Evolutionary conservation across 2,888 invertebrate genomes (phyloP).

Genomic region (Rutpela maculata): DNA sequence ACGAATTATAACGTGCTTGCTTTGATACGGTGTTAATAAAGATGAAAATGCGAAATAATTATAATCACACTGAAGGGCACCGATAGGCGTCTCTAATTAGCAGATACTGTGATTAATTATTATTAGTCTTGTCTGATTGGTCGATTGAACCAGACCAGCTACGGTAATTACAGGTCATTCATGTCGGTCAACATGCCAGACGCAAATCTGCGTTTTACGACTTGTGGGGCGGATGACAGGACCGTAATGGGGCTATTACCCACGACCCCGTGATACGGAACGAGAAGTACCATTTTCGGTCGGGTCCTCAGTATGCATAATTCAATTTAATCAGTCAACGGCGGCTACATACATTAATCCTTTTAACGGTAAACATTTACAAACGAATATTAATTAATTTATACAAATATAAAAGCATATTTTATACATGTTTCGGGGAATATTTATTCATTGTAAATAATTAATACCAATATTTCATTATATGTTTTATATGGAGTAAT

Average conservation of each 20-base stretch:
- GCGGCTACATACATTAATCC: too few relatives aligned
- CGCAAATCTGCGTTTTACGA: slow-evolving; percentile 19
- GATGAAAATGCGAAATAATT: slow-evolving; percentile 2
- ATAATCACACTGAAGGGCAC: slow-evolving; percentile 11
- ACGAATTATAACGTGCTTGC: neutral
- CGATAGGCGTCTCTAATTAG: slow-evolving; percentile 42
- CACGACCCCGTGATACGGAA: neutral
- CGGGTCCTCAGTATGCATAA: neutral
- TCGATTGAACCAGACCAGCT: slow-evolving; percentile 43
- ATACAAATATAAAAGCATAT: too few relatives aligned
- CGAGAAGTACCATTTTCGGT: neutral
- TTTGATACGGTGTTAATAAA: neutral
- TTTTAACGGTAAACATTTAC: too few relatives aligned
- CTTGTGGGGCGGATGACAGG: neutral
- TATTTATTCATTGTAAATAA: too few relatives aligned
- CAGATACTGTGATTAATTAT: slow-evolving; percentile 47
- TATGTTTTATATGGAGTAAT: too few relatives aligned
- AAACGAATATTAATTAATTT: too few relatives aligned
- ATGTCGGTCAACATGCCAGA: slow-evolving; percentile 22
- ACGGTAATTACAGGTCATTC: slow-evolving; percentile 47
- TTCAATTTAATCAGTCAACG: neutral
- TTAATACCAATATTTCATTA: too few relatives aligned
- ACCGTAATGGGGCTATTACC: neutral
- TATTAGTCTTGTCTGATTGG: slow-evolving; percentile 45
- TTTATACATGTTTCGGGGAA: too few relatives aligned